Evolutionary conservation across 2,113 vertebrate species (phyloP).

Genomic region (Cebus imitator): DNA sequence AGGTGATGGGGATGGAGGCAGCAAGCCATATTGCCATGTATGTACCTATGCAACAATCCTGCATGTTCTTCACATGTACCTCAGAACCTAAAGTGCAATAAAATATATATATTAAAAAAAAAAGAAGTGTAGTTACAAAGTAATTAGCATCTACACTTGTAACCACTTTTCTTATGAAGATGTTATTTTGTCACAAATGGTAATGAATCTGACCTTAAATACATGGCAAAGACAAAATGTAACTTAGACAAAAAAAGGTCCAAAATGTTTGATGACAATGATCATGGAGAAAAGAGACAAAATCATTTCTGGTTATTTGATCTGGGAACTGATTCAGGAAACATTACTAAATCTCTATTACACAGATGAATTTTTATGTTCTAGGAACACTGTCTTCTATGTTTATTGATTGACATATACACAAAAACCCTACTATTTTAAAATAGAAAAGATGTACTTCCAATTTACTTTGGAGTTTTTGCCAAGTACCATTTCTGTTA

Average conservation of each 20-base stretch:
- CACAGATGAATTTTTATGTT: not conserved
- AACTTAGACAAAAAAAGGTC: not conserved
- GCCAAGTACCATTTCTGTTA: not conserved
- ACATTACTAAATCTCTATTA: not conserved
- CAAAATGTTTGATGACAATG: not conserved
- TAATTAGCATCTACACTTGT: not conserved
- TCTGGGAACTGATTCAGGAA: not conserved
- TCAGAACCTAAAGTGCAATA: too few relatives aligned
- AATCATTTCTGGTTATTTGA: not conserved
- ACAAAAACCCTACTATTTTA: not conserved
- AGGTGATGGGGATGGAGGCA: too few relatives aligned
- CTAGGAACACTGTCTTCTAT: not conserved
- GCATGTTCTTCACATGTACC: too few relatives aligned
- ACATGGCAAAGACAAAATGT: not conserved
- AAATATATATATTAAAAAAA: too few relatives aligned
- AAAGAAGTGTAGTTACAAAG: not conserved
- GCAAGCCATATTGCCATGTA: too few relatives aligned
- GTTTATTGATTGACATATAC: not conserved
- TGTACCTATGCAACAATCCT: too few relatives aligned
- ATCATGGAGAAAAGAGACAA: not conserved
- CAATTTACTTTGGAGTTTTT: constrained; percentile 11
- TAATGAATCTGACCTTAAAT: not conserved
- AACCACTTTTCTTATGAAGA: constrained; percentile 28
- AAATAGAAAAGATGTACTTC: not conserved
- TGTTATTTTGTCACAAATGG: constrained; percentile 3